Evolutionary conservation across 2,797 vertebrate species (phyloP).

Genomic region (Melanotaenia nigrans): DNA sequence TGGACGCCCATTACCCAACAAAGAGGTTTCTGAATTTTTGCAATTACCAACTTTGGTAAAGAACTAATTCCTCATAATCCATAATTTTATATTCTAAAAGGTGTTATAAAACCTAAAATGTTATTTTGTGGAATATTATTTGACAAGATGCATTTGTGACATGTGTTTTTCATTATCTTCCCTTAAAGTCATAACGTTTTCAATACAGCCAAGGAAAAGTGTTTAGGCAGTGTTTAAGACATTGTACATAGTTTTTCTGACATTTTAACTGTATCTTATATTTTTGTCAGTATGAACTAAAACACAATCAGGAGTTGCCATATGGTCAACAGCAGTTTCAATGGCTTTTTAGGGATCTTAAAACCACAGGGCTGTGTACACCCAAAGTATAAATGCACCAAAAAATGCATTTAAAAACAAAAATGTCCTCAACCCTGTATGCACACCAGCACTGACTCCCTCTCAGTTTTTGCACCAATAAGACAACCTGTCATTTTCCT

Average conservation of each 20-base stretch:
- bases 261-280: neutral
- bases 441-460: conserved; percentile 5
- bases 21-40: too few relatives aligned
- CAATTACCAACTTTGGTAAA: too few relatives aligned
- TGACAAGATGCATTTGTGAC: too few relatives aligned
- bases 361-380: neutral
- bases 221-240: neutral
- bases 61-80: too few relatives aligned
- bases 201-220: too few relatives aligned
- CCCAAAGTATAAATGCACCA: neutral
- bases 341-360: neutral
- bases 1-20: too few relatives aligned
- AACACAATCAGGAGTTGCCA: neutral
- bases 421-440: neutral
- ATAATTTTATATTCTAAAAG: too few relatives aligned
- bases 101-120: too few relatives aligned
- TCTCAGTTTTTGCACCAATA: conserved; percentile 40
- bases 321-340: neutral
- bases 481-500: conserved; percentile 50
- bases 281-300: neutral
- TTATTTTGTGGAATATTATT: too few relatives aligned
- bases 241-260: neutral
- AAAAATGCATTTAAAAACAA: neutral
- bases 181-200: neutral
- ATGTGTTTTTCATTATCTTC: neutral